Conservation (phyloP, 1,140 invertebrate genomes). For the Lepidurus couesii region DNA sequence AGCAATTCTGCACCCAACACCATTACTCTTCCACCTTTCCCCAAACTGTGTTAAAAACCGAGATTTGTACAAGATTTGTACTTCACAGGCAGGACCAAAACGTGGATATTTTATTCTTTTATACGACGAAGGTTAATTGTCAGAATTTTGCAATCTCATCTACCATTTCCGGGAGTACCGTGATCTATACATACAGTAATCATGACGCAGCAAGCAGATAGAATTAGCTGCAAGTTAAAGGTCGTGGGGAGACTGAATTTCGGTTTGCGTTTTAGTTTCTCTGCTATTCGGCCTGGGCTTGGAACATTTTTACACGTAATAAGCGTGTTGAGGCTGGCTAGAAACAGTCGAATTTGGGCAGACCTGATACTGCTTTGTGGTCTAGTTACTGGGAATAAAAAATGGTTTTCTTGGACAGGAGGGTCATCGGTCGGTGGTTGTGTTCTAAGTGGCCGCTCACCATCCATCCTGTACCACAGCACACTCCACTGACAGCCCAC, state of each 20-base stretch:
- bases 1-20: constrained; percentile 18
- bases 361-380: neutral
- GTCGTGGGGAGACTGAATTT: no score
- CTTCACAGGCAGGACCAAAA: neutral
- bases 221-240: no score
- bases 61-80: neutral
- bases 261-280: no score
- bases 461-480: neutral
- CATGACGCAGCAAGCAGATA: no score
- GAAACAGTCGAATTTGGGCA: neutral
- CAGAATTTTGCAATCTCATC: no score
- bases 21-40: neutral
- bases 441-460: constrained; percentile 20
- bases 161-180: no score
- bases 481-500: constrained; percentile 13
- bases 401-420: constrained; percentile 5
- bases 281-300: no score
- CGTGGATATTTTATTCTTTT: neutral
- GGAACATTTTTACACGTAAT: neutral
- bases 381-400: constrained; percentile 9
- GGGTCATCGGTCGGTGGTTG: neutral
- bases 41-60: neutral
- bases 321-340: neutral
- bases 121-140: no score
- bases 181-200: no score